Evolutionary conservation across 2,113 vertebrate genomes (phyloP).

Genomic region (Montifringilla adamsi): DNA sequence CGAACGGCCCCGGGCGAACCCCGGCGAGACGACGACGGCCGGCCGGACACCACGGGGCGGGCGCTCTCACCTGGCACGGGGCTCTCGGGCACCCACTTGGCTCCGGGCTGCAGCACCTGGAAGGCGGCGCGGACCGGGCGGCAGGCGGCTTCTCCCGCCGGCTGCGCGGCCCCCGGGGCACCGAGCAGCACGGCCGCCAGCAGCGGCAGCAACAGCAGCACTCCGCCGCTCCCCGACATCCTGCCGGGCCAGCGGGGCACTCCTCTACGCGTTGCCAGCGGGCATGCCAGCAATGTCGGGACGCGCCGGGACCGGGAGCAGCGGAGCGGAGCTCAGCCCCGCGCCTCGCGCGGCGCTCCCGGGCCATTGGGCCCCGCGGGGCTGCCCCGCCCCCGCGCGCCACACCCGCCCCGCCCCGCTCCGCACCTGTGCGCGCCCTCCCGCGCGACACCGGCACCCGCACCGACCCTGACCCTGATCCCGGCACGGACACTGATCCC

Average conservation of each 20-base stretch:
- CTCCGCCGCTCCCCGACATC: background rate
- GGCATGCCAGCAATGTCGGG: background rate
- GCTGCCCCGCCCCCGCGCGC: background rate
- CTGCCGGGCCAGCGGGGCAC: background rate
- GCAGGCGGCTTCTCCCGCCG: background rate
- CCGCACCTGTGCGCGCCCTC: background rate
- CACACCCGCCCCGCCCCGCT: background rate
- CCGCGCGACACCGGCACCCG: background rate
- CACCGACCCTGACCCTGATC: too few relatives aligned
- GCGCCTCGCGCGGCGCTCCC: background rate
- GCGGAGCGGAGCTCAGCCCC: background rate
- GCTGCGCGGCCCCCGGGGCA: background rate
- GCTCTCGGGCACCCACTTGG: conserved; percentile 55
- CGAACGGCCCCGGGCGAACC: background rate
- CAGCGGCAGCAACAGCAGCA: background rate
- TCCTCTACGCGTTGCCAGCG: background rate
- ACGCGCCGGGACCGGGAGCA: background rate
- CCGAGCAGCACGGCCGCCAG: background rate
- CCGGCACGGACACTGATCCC: too few relatives aligned
- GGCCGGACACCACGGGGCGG: background rate
- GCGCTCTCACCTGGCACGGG: conserved; percentile 59
- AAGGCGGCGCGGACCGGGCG: conserved; percentile 15
- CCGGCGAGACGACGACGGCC: rapidly evolving
- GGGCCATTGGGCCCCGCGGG: background rate
- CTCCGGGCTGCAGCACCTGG: conserved; percentile 44